Base-by-base conservation (phyloP, 1,140 invertebrate genomes). In the Andrena cerasifolii region DNA sequence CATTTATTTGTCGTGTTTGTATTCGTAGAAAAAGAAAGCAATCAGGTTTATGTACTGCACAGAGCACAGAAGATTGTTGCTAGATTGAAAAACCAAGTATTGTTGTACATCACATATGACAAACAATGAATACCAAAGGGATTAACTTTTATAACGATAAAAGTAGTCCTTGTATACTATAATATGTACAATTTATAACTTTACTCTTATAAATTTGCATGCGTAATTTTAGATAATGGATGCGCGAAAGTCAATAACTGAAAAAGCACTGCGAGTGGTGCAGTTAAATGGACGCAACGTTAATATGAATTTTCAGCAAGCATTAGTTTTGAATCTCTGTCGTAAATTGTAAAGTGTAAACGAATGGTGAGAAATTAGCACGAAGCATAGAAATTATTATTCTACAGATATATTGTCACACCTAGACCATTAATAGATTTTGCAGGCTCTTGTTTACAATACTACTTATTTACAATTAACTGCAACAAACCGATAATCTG, bases 91-190 rank as follows among this genome's bases (percentile, higher is more conserved):
- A 28, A 63, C 66, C 24, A 31, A 65, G 2, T 75, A 66, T 47
- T 67, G 51, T 63, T 5, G 36, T 59, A 78, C 67, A 72, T 78
- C 75, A 78, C 68, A 63, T 70, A 62, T 72, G 31, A 72, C 62
- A 67, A 79, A 62, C 63, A 79, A 79, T 72, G 49, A 65, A 79
- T 79, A 79, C 78, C 78, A 79, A 79, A 79, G 78, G 78, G 71
- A 74, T 62, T 79, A 28, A 58, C 53, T 53, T 45, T 75, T 68
- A 75, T 47, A 54, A 51, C 67, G 51, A 49, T 79, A 59, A 79
- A 79, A 58, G 18, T 78, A 78, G 63, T 65, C 40, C 66, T 65
- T 58, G 21, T 65, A 73, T 49, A 31, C 36, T 62, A 54, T 36
- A 33, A 62, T 40, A n/a, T 14, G 14, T 68, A 54, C 47, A 33